Conservation (phyloP, 2,113 vertebrate species). For the Isurus oxyrinchus region DNA sequence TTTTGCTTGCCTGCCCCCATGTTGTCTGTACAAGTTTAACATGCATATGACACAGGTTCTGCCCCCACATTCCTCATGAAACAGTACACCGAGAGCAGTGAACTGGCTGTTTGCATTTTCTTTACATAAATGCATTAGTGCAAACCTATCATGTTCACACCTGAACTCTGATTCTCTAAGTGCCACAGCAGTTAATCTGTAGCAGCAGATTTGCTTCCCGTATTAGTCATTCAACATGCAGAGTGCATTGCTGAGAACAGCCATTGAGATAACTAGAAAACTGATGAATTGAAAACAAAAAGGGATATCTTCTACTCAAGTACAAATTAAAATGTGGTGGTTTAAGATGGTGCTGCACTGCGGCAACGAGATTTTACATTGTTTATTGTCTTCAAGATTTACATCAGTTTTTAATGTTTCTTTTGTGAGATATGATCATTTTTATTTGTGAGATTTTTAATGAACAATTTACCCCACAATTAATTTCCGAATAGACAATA, state of each 20-base stretch:
- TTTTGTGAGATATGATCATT: too few relatives aligned
- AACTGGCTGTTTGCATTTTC: background rate
- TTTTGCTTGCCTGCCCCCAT: background rate
- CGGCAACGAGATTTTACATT: too few relatives aligned
- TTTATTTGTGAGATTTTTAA: too few relatives aligned
- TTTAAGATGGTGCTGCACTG: too few relatives aligned
- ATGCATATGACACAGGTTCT: background rate
- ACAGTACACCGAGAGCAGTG: background rate
- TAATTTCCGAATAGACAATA: too few relatives aligned
- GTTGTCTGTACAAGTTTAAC: background rate
- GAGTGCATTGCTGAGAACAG: background rate
- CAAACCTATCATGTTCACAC: background rate
- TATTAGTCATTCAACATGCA: background rate
- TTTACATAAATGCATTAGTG: background rate
- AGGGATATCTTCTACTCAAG: too few relatives aligned
- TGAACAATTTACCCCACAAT: too few relatives aligned
- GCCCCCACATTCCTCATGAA: background rate
- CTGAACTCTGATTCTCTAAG: background rate
- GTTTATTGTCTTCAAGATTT: too few relatives aligned
- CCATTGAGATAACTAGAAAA: background rate
- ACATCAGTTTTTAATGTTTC: too few relatives aligned
- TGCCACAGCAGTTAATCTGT: background rate
- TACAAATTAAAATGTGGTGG: too few relatives aligned
- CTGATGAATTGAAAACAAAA: background rate
- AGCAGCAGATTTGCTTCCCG: background rate